These are phyloP conservation scores for Trachurus trachurus DNA, from an alignment of 2,797 vertebrate species.

Conservation along the genomic window DNA sequence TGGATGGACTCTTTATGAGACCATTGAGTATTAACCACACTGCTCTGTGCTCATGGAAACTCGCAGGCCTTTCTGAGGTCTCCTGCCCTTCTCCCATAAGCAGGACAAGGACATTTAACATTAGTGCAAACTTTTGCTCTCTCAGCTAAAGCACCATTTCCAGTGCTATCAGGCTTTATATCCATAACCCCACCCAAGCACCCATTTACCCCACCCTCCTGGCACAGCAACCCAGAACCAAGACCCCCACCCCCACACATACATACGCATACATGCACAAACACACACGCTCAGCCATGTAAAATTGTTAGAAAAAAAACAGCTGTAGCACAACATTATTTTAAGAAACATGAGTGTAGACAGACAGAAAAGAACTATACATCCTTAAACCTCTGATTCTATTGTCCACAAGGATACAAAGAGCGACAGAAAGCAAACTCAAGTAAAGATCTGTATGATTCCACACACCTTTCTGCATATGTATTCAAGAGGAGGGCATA, in stretches of 20 bases:
- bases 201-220: constrained; percentile 73
- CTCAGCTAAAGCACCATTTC: constrained; percentile 89
- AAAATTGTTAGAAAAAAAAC: constrained; percentile 71
- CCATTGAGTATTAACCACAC: constrained; percentile 74
- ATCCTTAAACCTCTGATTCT: constrained; percentile 78
- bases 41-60: constrained; percentile 80
- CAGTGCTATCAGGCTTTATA: constrained; percentile 89
- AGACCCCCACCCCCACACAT: constrained; percentile 42
- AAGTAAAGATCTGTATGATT: constrained; percentile 81
- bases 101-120: constrained; percentile 86
- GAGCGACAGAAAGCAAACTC: constrained; percentile 78
- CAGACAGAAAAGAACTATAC: constrained; percentile 65
- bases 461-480: constrained; percentile 77
- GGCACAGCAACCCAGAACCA: constrained; percentile 77
- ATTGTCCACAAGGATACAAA: constrained; percentile 73
- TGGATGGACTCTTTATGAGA: constrained; percentile 77
- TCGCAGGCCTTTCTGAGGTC: constrained; percentile 83
- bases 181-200: constrained; percentile 80
- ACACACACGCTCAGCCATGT: constrained; percentile 47
- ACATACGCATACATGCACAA: constrained; percentile 18
- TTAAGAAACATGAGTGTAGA: constrained; percentile 67
- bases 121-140: constrained; percentile 91
- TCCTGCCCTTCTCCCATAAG: constrained; percentile 80
- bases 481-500: constrained; percentile 72
- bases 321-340: constrained; percentile 76